Base-by-base conservation (phyloP, 2,888 invertebrate species). In the Tachina lurida region DNA sequence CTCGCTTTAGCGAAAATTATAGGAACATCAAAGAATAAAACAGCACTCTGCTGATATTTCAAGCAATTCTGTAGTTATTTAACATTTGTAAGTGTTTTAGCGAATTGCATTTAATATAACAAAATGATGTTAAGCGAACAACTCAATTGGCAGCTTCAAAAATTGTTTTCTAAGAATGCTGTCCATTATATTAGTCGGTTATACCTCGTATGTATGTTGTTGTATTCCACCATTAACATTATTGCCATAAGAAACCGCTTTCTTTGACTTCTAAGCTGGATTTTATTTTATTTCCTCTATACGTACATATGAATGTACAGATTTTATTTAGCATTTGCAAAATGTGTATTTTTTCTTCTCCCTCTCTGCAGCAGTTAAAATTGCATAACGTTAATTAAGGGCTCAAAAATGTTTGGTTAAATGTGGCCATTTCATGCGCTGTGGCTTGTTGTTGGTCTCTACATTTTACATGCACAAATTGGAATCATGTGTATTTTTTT, bases 371-470 rank as follows among this genome's bases (percentile, higher is more conserved):
- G 63, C 45, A 63, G 56, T 65, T 79, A 78, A 78, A 80, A 81
- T 84, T 63, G 77, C 67, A 76, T 81, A 80, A 89, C 87, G 90
- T 88, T 91, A 90, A 90, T 91, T 90, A 90, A 90, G 90, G 91
- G 89, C 87, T 73, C 63, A 78, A 87, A 81, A 75, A 87, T 88
- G 76, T 78, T 84, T 70, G 56, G 60, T 74, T 31, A 68, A 77
- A 58, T 60, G 54, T 71, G 63, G 47, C 73, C 71, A 73, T 73
- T 71, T 54, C 63, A 65, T 9, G 65, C 58, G 43, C 31, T 63
- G 15, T 56, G 15, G 13, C 68, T 47, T 47, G 45, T 63, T 71
- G 58, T 73, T 68, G 45, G 31, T 62, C 45, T 52, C 12, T 19
- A 17, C 71, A 77, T 67, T 62, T 73, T 52, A 73, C 71, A 65